Percentiles rank a stretch among this genome's conserved stretches.
phyloP scores from a whole-genome alignment of 2,888 invertebrate species.

The Tipula helvola region DNA sequence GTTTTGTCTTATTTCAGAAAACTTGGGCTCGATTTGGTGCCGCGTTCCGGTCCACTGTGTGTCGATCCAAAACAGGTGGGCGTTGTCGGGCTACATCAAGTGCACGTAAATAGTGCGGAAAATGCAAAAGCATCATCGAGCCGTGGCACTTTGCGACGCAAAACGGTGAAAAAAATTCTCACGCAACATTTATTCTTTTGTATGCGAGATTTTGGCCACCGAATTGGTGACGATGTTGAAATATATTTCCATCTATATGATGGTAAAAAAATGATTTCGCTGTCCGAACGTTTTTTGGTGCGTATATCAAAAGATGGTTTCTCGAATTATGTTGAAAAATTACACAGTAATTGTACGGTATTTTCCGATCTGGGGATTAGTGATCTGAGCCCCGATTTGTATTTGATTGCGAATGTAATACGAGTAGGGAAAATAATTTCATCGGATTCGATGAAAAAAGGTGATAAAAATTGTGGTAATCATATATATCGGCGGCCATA shows the following conservation, averaged over 20 bases:
- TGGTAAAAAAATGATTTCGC: constrained; percentile 53
- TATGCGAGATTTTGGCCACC: constrained; percentile 79
- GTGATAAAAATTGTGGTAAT: constrained; percentile 25
- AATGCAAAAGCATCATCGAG: constrained; percentile 50
- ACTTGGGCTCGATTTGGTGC: constrained; percentile 82
- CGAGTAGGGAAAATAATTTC: constrained; percentile 72
- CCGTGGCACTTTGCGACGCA: constrained; percentile 33
- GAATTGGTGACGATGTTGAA: constrained; percentile 81
- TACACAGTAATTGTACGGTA: constrained; percentile 78
- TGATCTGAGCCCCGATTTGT: constrained; percentile 74
- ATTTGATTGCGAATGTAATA: constrained; percentile 81
- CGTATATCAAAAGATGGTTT: constrained; percentile 82
- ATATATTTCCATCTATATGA: constrained; percentile 80
- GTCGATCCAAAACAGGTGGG: constrained; percentile 85
- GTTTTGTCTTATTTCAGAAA: constrained; percentile 48
- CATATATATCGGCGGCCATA: constrained; percentile 60
- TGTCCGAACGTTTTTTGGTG: constrained; percentile 83
- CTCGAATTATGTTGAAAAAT: constrained; percentile 75
- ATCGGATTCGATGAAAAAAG: constrained; percentile 33
- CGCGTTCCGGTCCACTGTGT: constrained; percentile 76
- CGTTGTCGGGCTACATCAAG: constrained; percentile 76
- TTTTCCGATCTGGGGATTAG: constrained; percentile 62
- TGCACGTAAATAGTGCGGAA: constrained; percentile 62
- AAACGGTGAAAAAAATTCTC: constrained; percentile 34
- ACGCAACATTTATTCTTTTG: constrained; percentile 76